A percentile compares a stretch with the other conserved stretches of the same genome.
Conservation (phyloP, 2,888 invertebrate species). For the Drosophila austrosaltans region DNA sequence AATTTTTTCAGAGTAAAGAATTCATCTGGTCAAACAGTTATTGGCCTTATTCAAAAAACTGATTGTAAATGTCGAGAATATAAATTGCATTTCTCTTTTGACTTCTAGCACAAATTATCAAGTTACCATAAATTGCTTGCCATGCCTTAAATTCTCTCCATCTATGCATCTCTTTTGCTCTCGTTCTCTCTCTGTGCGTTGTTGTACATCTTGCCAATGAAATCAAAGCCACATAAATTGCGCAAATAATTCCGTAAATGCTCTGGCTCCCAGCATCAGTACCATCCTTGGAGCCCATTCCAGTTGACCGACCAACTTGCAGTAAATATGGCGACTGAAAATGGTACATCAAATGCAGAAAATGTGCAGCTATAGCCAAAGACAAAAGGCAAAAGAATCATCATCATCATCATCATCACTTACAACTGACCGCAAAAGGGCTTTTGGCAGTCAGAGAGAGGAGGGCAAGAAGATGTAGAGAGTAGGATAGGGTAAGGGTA, state of each 20-base stretch:
- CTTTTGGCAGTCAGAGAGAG: neutral
- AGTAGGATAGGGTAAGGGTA: neutral
- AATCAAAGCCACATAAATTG: conserved; percentile 76
- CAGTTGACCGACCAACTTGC: conserved; percentile 23
- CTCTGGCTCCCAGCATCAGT: conserved; percentile 17
- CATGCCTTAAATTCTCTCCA: conserved; percentile 5
- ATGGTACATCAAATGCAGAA: conserved; percentile 29
- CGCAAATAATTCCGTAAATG: conserved; percentile 65
- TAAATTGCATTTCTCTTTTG: conserved; percentile 27
- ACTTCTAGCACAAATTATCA: conserved; percentile 62
- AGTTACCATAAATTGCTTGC: conserved; percentile 62
- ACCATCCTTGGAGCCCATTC: conserved; percentile 1
- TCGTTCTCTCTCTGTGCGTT: neutral
- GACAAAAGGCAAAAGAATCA: conserved; percentile 66
- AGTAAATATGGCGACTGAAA: conserved; percentile 39
- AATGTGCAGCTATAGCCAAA: conserved; percentile 49
- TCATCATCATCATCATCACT: conserved; percentile 72
- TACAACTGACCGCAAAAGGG: conserved; percentile 62
- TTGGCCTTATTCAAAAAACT: neutral
- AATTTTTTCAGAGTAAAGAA: no score
- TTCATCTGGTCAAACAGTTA: neutral
- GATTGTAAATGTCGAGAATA: conserved; percentile 29
- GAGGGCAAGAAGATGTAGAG: neutral
- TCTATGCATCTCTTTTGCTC: conserved; percentile 8
- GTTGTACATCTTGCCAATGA: conserved; percentile 60